Evolutionary conservation across 2,888 invertebrate genomes (phyloP), one percentile per base, ranked within the genome.

Genomic region (Dryobota labecula): DNA sequence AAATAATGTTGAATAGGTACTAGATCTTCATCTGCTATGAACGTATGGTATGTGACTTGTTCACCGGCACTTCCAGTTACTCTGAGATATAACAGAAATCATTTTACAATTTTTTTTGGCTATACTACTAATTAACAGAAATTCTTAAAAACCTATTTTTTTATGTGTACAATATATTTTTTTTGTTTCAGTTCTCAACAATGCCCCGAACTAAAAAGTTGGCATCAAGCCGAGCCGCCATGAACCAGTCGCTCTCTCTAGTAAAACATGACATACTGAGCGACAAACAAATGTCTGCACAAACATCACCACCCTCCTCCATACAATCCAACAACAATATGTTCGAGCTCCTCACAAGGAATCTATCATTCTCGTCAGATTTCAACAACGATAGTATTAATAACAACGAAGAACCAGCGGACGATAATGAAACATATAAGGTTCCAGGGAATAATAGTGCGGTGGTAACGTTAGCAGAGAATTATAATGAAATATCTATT

Each of bases 121-220:
- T 36, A 36, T 8, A 36, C 8, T 36, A 33, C 33, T 33, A 33
- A 33, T 4, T 33, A 33, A 33, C 33, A 33, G 4, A 33, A 33
- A 4, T 33, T n/a, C n/a, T n/a, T n/a, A n/a, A 33, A 33, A 33
- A 2, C 33, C 36, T 36, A 36, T 36, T 36, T 36, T 36, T 36
- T 36, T 33, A 36, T 8, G 8, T 36, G 7, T 36, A 8, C 36
- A 1, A 8, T 36, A 8, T 5, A 1, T 36, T 6, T 33, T 33
- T 33, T 8, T 36, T 69, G 87, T 95, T 91, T 15, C 92, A 97
- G 97, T 97, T 97, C 89, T 97, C 97, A 73, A 97, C 97, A 68
- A 97, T 97, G 96, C 97, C 97, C 43, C 94, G 97, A 61, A 96
- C 95, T 70, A 96, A 96, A 88, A 96, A 96, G 82, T 83, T 93